Evolutionary conservation across 2,113 vertebrate genomes (phyloP).

Genomic region (Nicator chloris): DNA sequence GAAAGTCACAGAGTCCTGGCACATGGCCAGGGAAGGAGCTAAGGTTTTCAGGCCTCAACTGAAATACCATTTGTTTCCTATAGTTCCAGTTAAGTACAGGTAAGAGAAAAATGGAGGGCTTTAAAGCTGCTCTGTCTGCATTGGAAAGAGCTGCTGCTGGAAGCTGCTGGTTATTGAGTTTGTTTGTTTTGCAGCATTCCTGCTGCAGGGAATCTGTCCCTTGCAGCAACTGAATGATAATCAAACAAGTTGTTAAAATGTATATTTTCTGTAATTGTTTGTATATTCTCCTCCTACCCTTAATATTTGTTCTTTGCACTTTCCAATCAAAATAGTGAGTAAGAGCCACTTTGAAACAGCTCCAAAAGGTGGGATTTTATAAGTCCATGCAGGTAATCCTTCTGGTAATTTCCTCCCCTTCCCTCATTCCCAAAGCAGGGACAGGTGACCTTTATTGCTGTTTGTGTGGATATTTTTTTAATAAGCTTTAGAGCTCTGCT

Average conservation of each 20-base stretch:
- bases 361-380: not conserved
- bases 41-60: not conserved
- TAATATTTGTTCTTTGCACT: not conserved
- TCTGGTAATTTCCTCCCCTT: not conserved
- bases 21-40: fast-evolving
- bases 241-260: not conserved
- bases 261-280: not conserved
- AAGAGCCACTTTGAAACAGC: not conserved
- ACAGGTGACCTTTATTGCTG: not conserved
- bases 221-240: not conserved
- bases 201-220: not conserved
- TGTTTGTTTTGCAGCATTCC: not conserved
- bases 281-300: not conserved
- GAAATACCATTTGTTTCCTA: not conserved
- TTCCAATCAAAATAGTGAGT: not conserved
- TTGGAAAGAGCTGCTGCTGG: not conserved
- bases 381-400: not conserved
- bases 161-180: not conserved
- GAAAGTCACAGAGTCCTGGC: not conserved
- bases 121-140: not conserved
- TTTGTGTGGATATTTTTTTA: not conserved
- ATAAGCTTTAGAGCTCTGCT: not conserved
- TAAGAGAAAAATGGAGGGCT: not conserved
- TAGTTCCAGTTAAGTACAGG: not conserved
- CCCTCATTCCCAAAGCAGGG: not conserved